Conservation (phyloP, 2,888 invertebrate genomes). For the Furcula furcula region DNA sequence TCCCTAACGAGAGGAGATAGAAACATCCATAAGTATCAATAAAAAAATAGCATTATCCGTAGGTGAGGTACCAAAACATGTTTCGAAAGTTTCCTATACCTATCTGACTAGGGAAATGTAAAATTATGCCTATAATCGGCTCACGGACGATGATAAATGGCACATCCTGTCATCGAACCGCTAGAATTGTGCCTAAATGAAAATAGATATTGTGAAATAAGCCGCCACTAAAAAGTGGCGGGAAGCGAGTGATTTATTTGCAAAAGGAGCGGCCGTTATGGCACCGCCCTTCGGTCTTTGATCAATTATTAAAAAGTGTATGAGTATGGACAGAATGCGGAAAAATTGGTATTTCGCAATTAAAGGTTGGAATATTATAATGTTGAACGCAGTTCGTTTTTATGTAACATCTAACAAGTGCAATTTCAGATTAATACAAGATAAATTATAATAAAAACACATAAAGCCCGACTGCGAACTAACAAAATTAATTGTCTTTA, state of each 20-base stretch:
- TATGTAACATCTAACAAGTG: not conserved
- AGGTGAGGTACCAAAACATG: not conserved
- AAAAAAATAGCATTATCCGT: too few species aligned
- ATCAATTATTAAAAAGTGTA: slow-evolving; percentile 47
- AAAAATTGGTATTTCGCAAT: slow-evolving; percentile 9
- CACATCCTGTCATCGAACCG: slow-evolving; percentile 37
- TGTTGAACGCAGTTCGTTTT: too few species aligned
- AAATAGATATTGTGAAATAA: slow-evolving; percentile 52
- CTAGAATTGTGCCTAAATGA: slow-evolving; percentile 36
- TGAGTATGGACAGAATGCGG: slow-evolving; percentile 24
- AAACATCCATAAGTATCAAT: too few species aligned
- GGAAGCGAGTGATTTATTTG: slow-evolving; percentile 50
- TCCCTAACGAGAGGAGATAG: too few species aligned
- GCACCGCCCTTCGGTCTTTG: slow-evolving; percentile 29
- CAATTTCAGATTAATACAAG: too few species aligned
- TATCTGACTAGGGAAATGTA: not conserved
- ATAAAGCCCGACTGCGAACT: too few species aligned
- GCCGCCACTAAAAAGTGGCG: slow-evolving; percentile 41
- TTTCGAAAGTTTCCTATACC: not conserved
- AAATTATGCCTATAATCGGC: not conserved
- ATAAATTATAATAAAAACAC: too few species aligned
- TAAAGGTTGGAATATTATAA: slow-evolving; percentile 5
- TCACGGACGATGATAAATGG: slow-evolving; percentile 3
- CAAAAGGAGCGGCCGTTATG: slow-evolving; percentile 41
- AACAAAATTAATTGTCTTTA: too few species aligned